Percentiles rank a stretch among this genome's conserved stretches.
Evolutionary conservation across 2,888 invertebrate species (phyloP).

Genomic region (Theodoxus fluviatilis): DNA sequence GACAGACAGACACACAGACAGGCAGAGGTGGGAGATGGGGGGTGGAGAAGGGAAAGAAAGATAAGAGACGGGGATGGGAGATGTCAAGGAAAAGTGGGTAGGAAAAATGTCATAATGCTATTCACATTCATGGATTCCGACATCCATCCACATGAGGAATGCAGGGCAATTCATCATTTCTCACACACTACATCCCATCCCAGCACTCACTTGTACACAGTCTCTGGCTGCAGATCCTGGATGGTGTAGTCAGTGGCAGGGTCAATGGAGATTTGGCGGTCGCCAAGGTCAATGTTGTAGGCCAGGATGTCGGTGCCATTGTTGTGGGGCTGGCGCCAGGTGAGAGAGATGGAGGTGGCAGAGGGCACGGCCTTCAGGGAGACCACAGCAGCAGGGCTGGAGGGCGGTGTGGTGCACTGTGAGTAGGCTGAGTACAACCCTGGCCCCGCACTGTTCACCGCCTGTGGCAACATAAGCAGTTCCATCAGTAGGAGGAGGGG

Average conservation of each 20-base stretch:
- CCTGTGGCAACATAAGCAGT: conserved; percentile 67
- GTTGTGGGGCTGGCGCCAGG: conserved; percentile 78
- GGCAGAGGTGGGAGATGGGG: too few relatives aligned
- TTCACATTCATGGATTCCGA: not conserved
- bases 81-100: too few relatives aligned
- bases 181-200: not conserved
- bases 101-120: not conserved
- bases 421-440: conserved; percentile 77
- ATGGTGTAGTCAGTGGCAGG: conserved; percentile 69
- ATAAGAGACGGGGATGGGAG: too few relatives aligned
- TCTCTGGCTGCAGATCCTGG: conserved; percentile 78
- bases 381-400: conserved; percentile 77
- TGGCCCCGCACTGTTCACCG: conserved; percentile 82
- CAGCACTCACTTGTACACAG: conserved; percentile 72
- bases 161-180: not conserved
- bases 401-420: conserved; percentile 79
- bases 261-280: conserved; percentile 51
- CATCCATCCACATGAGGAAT: not conserved
- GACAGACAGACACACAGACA: too few relatives aligned
- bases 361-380: conserved; percentile 69
- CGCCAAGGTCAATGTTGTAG: conserved; percentile 78
- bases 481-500: not conserved
- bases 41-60: too few relatives aligned
- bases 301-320: conserved; percentile 80
- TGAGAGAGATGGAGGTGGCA: conserved; percentile 71